Evolutionary conservation across 2,888 invertebrate species (phyloP), one percentile per base, ranked within the genome.

Genomic region (Galerucella pusilla): DNA sequence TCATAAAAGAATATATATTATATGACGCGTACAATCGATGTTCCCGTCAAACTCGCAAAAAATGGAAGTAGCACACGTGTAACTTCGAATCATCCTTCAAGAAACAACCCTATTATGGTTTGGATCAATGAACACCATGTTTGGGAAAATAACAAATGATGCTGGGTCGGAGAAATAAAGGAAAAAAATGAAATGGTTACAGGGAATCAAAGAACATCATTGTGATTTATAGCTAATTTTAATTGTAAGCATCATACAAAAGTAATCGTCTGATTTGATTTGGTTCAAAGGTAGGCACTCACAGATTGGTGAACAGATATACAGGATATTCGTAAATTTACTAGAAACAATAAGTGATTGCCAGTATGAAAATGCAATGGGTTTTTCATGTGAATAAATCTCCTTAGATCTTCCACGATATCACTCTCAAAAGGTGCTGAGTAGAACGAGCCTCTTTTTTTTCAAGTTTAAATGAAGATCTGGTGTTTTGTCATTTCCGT

Each of bases 81-180:
- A 59, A 45, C 42, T 59, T 20, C 16, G 42, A 68, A 52, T 59
- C 59, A n/a, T 57, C 12, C 45, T 68, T 42, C 42, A 57, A 68
- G 68, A 45, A 68, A 68, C 68, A 54, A 68, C 68, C 68, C 57
- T 59, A 68, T 68, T 68, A 59, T 57, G 52, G 59, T 16, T 45
- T 25, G 68, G 68, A 68, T 68, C 68, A 68, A 59, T 59, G 68
- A 68, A 68, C 68, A 68, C 42, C 52, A 67, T 67, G 67, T 67
- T 67, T 57, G 54, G 35, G 16, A 28, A 67, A 67, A 67, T 67
- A 67, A 67, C 67, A 67, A 67, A 67, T 67, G 67, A 67, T 35
- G 67, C 57, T 54, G 28, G 28, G 2, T 67, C 28, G 28, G 25
- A 52, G n/a, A 67, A 54, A 54, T 16, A 54, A 54, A 35, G 52